Evolutionary conservation across 2,113 vertebrate genomes (phyloP), one percentile per base, ranked within the genome.

Genomic region (Callospermophilus lateralis): DNA sequence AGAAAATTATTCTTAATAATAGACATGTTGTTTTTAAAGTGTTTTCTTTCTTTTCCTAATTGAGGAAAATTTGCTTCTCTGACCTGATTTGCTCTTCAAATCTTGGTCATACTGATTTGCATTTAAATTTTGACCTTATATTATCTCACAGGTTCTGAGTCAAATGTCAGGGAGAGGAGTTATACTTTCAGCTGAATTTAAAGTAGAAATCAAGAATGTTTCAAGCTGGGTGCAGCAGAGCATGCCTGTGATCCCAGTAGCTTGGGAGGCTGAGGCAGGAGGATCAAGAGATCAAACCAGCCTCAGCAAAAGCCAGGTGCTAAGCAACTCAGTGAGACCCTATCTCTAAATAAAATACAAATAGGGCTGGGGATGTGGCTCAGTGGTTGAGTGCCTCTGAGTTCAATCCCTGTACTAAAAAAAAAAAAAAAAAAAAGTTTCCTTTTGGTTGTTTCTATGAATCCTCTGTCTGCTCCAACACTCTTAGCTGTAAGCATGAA

Each of bases 161-260:
- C 84, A 95, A 53, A 84, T 77, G 48, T 17, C 67, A 65, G 86
- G 20, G 73, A 90, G 20, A 93, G 48, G 67, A 90, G 24, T 76
- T 74, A 68, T 16, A 15, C 2, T 94, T 7, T 94, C 95, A 78
- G 28, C 37, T 97, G 51, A 26, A 72, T 88, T 89, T 92, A 86
- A 76, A 42, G 61, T 67, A 65, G 63, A 22, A 83, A 28, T 72
- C 61, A 63, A 63, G 24, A 63, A 63, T 63, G 61, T 26, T 16
- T 53, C 51, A 15, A 53, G 51, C 51, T 16, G 15, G 51, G 15
- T 53, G 51, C 51, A 16, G 51, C 15, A 15, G 9, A 16, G 13
- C 51, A 53, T 53, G 51, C 51, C 51, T 53, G 51, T 53, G 13
- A 53, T 15, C 51, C 51, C 12, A 53, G 13, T 4, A 16, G 51